These are phyloP conservation scores for Sphaerodactylus townsendi DNA, from an alignment of 2,113 vertebrate species.

Conservation along the genomic window DNA sequence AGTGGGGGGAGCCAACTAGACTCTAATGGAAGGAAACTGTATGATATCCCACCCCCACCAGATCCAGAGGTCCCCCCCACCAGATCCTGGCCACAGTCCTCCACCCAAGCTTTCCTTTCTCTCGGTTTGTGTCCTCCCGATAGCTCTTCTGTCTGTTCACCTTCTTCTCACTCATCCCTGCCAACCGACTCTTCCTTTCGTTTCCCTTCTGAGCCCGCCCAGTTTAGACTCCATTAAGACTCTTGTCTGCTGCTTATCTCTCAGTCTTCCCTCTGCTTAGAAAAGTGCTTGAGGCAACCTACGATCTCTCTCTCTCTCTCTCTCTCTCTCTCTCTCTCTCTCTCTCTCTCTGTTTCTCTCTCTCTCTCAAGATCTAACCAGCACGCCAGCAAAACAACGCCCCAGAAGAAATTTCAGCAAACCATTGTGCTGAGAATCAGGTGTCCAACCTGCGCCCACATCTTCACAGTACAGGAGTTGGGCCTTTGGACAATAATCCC, in stretches of 20 bases:
- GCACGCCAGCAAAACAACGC: not conserved
- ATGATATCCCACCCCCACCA: too few species aligned
- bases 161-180: too few species aligned
- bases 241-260: not conserved
- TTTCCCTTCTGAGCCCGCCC: not conserved
- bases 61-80: not conserved
- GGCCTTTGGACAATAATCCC: not conserved
- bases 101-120: not conserved
- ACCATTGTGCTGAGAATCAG: not conserved
- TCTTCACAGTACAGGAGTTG: not conserved
- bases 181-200: not conserved
- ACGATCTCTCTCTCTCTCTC: too few species aligned
- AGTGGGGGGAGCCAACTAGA: too few species aligned
- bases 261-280: not conserved
- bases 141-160: not conserved
- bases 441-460: not conserved
- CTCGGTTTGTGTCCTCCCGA: not conserved
- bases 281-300: not conserved
- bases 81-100: not conserved
- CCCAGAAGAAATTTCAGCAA: not conserved
- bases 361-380: not conserved
- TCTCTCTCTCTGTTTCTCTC: too few species aligned
- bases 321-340: too few species aligned
- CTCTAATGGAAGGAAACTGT: not conserved
- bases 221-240: too few species aligned